phyloP scores from a whole-genome alignment of 1,140 invertebrate species.

The Calliphora vicina region DNA sequence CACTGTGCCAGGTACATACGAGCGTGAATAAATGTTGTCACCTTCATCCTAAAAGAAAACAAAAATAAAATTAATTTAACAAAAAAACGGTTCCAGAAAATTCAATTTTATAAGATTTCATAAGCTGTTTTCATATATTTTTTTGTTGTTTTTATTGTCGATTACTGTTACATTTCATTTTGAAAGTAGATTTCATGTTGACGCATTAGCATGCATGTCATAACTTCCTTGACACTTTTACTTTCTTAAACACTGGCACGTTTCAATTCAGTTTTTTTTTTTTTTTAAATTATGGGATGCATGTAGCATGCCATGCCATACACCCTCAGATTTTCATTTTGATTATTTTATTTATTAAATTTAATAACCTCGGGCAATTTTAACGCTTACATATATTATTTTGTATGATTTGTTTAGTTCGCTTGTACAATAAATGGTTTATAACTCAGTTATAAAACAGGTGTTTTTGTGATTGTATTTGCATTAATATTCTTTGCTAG shows the following conservation, averaged over 20 bases:
- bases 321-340: background rate
- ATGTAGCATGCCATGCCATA: background rate
- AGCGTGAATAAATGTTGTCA: constrained; percentile 50
- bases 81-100: background rate
- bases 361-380: background rate
- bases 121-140: background rate
- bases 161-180: background rate
- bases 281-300: background rate
- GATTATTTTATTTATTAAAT: background rate
- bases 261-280: constrained; percentile 26
- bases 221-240: constrained; percentile 36
- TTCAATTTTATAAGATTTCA: constrained; percentile 35
- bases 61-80: constrained; percentile 33
- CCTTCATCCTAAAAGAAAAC: constrained; percentile 45
- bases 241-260: constrained; percentile 46
- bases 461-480: no score
- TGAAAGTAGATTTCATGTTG: constrained; percentile 31
- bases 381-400: background rate
- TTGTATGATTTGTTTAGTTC: no score
- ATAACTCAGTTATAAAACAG: no score
- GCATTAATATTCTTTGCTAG: no score
- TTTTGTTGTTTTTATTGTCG: background rate
- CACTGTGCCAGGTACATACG: constrained; percentile 48
- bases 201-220: constrained; percentile 19
- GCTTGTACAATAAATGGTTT: no score